These are phyloP conservation scores for Dromiciops gliroides DNA, from an alignment of 2,113 vertebrate genomes.

Conservation along the genomic window DNA sequence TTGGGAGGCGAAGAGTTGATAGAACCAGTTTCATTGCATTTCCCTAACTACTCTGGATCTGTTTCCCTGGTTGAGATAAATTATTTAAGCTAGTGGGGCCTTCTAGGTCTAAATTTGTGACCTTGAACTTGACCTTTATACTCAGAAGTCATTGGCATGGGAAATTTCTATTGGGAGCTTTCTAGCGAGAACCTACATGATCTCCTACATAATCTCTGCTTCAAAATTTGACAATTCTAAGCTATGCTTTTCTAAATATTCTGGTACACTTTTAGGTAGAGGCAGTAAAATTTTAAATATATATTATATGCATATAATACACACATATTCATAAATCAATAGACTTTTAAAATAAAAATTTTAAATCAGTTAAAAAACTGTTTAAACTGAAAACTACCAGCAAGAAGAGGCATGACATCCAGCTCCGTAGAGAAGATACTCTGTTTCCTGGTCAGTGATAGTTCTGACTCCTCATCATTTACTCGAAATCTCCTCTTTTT, in stretches of 20 bases:
- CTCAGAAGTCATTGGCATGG: neutral
- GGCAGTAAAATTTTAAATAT: neutral
- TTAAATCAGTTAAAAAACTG: neutral
- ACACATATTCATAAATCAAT: neutral
- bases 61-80: neutral
- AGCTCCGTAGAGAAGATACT: slow-evolving; percentile 76
- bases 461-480: neutral
- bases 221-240: neutral
- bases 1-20: neutral
- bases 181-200: neutral
- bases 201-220: neutral
- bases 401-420: slow-evolving; percentile 79
- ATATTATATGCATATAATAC: neutral
- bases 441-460: neutral
- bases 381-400: slow-evolving; percentile 83
- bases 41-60: neutral
- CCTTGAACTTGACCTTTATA: neutral
- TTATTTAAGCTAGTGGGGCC: neutral
- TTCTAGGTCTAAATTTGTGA: neutral
- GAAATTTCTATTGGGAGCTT: neutral
- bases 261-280: neutral
- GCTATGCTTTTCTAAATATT: neutral
- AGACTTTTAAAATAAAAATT: neutral
- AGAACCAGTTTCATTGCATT: neutral
- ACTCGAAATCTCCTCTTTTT: neutral